Percentiles rank a stretch among this genome's conserved stretches.
Evolutionary conservation across 2,888 invertebrate genomes (phyloP).

Genomic region (Entomobrya multifasciata): DNA sequence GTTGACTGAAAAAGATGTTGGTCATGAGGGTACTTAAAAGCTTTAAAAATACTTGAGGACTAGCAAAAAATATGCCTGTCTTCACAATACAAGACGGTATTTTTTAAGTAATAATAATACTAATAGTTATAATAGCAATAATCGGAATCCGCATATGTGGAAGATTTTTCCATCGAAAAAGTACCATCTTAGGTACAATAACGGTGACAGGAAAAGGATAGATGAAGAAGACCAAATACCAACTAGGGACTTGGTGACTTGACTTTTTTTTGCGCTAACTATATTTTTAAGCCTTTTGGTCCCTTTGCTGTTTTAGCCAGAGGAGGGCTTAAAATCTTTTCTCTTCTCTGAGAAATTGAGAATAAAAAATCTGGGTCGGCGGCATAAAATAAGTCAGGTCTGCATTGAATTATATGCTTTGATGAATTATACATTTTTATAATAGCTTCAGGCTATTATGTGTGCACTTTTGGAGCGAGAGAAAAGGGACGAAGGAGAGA

Average conservation of each 20-base stretch:
- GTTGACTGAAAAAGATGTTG: slow-evolving; percentile 22
- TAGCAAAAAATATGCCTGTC: background rate
- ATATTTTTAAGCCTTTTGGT: no score
- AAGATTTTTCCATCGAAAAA: background rate
- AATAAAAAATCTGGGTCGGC: slow-evolving; percentile 44
- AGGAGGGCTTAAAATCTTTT: slow-evolving; percentile 46
- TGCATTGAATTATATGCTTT: slow-evolving; percentile 33
- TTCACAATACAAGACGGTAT: no score
- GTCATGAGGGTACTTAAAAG: slow-evolving; percentile 53
- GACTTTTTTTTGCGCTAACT: background rate
- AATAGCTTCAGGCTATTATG: slow-evolving; percentile 46
- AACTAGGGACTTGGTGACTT: slow-evolving; percentile 26
- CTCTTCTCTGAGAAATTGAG: no score
- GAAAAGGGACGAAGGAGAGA: no score
- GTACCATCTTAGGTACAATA: slow-evolving; percentile 37
- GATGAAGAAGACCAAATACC: background rate
- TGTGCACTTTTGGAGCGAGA: background rate
- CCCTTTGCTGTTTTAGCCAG: slow-evolving; percentile 39
- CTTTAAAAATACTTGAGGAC: slow-evolving; percentile 29
- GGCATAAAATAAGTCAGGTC: background rate
- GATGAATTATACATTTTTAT: slow-evolving; percentile 49
- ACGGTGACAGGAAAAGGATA: slow-evolving; percentile 47
- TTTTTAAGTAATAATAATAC: slow-evolving; percentile 60
- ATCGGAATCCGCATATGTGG: slow-evolving; percentile 3
- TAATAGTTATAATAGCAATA: slow-evolving; percentile 41